Base-by-base conservation (phyloP, 1,140 invertebrate genomes). In the Capitella teleta region DNA sequence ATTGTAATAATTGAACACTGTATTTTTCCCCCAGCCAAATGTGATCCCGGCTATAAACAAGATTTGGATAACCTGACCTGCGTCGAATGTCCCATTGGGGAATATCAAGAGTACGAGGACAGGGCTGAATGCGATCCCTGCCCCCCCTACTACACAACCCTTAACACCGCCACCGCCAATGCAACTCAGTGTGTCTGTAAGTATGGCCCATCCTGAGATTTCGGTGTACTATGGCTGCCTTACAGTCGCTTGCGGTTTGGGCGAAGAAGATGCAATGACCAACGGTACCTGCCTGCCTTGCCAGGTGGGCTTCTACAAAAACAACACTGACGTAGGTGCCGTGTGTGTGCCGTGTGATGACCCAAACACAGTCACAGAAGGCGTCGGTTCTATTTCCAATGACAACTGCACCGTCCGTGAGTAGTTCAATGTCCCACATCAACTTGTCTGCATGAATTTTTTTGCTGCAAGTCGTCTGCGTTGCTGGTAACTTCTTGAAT, bases 271-370 rank as follows among this genome's bases (percentile, higher is more conserved):
- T 64, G 79, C 89, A 54, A 75, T 78, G 28, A 77, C 79, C 8
- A 83, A 79, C 26, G 81, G 83, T 59, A 79, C 78, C 18, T 97
- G 92, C 62, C 70, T 82, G n/a, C 80, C 86, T 0, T 98, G 93
- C 66, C 85, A 86, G 1, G 74, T 85, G 40, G 93, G 93, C 50
- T 89, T 85, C 0, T 96, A 87, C 70, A 78, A 92, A 40, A 83
- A 87, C 70, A 78, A 92, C 38, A 83, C 85, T 0, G 25, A 32
- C 3, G 46, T 19, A 47, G 36, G 2, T 19, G 49, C 26, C 42
- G 42, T 16, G 80, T 87, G 3, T 97, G 93, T 59, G 79, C 82
- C 16, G 74, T 79, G 8, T 97, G 93, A n/a, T 73, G 91, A 91
- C 1, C 59, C 82, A 2, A 88, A 86, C 5, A 80, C 84, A 57